Evolutionary conservation across 2,888 invertebrate genomes (phyloP), one percentile per base, ranked within the genome.

Genomic region (Diabrotica balteata): DNA sequence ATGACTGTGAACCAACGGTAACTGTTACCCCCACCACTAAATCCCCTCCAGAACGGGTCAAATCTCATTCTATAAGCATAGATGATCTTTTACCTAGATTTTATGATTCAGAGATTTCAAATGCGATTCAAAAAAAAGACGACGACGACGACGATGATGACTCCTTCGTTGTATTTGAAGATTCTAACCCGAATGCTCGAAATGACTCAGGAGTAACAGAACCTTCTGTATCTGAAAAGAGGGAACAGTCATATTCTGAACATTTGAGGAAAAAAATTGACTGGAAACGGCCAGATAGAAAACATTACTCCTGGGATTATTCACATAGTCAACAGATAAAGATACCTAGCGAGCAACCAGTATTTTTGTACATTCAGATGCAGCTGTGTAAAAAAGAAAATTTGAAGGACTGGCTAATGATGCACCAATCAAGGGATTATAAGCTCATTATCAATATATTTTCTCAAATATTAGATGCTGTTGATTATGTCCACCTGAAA

Each of bases 361-460:
- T 92, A 80, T 95, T 92, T 83, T 87, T 98, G 11, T 98, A 96
- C 82, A 98, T 98, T 82, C 98, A 98, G 86, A 98, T 98, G 98
- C 97, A 98, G 84, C 85, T 98, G 70, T 98, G 98, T 79, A 90
- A 90, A 63, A 90, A 91, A 78, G 92, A 95, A 78, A 97, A 95
- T 72, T 86, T 99, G 50, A 92, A 93, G 79, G 96, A 97, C 78
- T 98, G 98, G 98, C 86, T 98, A 49, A 85, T 87, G 61, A 85
- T 87, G 17, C 89, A 91, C 77, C 78, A 83, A 1, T 81, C 85
- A 0, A 82, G 91, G 46, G 80, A 86, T 0, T 73, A 73, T 59
- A 82, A 85, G 76, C 84, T 87, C 79, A 87, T 92, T 60, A 86
- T 91, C 63, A 85, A 87, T 47, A 90, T 95, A 69, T 97, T 97